A percentile compares a stretch with the other conserved stretches of the same genome.
phyloP scores from a whole-genome alignment of 2,888 invertebrate genomes.

The Gibbula magus region DNA sequence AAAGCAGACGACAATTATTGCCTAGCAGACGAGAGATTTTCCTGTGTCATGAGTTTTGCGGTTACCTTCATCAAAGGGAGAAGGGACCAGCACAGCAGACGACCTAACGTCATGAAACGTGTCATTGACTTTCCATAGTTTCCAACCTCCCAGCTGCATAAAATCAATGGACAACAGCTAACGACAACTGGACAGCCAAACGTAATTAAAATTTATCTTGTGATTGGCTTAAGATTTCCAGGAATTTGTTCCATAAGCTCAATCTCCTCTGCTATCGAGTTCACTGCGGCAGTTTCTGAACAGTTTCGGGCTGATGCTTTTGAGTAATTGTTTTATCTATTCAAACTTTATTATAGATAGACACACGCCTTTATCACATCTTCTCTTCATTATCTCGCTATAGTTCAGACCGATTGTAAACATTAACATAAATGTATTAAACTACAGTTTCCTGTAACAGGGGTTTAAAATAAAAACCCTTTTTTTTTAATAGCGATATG shows the following conservation, averaged over 20 bases:
- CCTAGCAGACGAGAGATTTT: background rate
- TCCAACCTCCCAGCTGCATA: background rate
- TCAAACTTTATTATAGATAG: no score
- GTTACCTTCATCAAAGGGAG: conserved; percentile 8
- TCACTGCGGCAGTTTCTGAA: no score
- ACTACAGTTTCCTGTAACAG: no score
- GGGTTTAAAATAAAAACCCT: no score
- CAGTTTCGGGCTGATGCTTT: no score
- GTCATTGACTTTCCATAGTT: conserved; percentile 14
- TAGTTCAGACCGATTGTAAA: no score
- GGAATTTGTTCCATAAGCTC: background rate
- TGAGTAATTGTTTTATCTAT: no score
- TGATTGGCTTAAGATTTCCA: background rate
- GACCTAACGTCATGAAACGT: conserved; percentile 18
- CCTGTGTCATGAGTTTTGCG: background rate
- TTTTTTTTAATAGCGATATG: no score
- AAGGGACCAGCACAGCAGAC: background rate
- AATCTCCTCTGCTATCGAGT: no score
- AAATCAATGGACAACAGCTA: background rate
- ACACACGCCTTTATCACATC: no score
- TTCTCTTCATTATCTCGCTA: no score
- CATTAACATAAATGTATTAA: no score
- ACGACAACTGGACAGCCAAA: conserved; percentile 4
- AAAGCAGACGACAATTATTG: conserved; percentile 18
- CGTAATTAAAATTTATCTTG: conserved; percentile 20